Evolutionary conservation across 2,797 vertebrate genomes (phyloP).

Genomic region (Fundulus diaphanus): DNA sequence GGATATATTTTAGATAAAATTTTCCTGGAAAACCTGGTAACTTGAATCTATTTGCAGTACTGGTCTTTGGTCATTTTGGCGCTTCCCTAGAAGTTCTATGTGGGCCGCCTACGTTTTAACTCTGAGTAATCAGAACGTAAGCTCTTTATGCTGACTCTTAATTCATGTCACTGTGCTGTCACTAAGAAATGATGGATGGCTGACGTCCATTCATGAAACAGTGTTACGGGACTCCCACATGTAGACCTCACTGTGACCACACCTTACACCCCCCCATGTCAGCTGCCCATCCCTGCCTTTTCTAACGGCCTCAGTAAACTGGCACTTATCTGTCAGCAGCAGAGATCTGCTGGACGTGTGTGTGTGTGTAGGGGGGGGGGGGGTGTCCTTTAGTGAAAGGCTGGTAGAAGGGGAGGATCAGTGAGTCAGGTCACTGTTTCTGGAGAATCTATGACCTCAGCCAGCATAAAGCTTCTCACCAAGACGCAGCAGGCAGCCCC

Average conservation of each 20-base stretch:
- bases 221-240: not conserved
- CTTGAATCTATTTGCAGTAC: no score
- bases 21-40: no score
- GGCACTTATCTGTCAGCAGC: conserved; percentile 70
- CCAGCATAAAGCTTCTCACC: conserved; percentile 52
- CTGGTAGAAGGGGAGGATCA: conserved; percentile 8
- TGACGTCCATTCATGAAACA: not conserved
- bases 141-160: not conserved
- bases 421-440: conserved; percentile 64
- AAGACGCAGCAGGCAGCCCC: conserved; percentile 46
- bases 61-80: not conserved
- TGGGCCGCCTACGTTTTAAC: not conserved
- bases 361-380: no score
- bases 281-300: conserved; percentile 65
- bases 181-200: not conserved
- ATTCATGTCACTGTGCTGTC: no score
- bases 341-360: no score
- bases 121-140: not conserved
- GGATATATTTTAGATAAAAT: no score
- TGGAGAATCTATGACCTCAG: conserved; percentile 64
- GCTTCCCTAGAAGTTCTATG: not conserved
- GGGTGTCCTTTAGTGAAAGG: conserved; percentile 46
- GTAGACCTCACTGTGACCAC: conserved; percentile 33
- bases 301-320: conserved; percentile 67
- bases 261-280: conserved; percentile 41